A percentile compares a stretch with the other conserved stretches of the same genome.
phyloP scores from a whole-genome alignment of 2,113 vertebrate species.

The Ceyx melanurus region DNA sequence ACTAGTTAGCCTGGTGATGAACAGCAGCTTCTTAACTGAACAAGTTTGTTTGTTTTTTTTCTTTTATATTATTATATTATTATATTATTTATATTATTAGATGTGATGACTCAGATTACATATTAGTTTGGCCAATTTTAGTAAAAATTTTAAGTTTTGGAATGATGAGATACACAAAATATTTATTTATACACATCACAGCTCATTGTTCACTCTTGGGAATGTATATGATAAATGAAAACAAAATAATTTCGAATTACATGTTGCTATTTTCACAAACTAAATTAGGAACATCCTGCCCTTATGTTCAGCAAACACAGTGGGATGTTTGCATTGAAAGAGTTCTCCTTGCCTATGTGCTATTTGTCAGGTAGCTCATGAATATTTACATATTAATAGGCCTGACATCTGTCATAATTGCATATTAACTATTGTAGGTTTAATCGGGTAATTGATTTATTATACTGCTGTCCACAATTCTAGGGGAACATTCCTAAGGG shows the following conservation, averaged over 20 bases:
- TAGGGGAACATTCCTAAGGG: not conserved
- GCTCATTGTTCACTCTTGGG: slow-evolving; percentile 20
- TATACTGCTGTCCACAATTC: not conserved
- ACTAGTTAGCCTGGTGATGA: not conserved
- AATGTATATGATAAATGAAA: slow-evolving; percentile 13
- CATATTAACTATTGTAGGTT: slow-evolving; percentile 38
- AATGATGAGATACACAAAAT: not conserved
- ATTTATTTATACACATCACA: slow-evolving; percentile 40
- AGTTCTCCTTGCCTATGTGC: not conserved
- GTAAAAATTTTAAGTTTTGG: slow-evolving; percentile 6
- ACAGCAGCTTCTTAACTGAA: not conserved
- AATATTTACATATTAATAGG: slow-evolving; percentile 52
- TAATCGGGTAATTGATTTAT: slow-evolving; percentile 57
- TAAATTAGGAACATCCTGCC: slow-evolving; percentile 40
- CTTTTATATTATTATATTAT: not conserved
- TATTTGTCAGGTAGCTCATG: slow-evolving; percentile 35
- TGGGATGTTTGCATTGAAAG: not conserved
- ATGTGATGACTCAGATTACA: not conserved
- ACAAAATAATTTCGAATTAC: slow-evolving; percentile 37
- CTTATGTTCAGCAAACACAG: slow-evolving; percentile 39
- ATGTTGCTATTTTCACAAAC: slow-evolving; percentile 18
- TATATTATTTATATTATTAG: too few relatives aligned
- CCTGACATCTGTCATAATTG: slow-evolving; percentile 53
- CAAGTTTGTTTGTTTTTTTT: not conserved
- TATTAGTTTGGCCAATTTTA: slow-evolving; percentile 22